Evolutionary conservation across 2,113 vertebrate species (phyloP).

Genomic region (Tachysurus fulvidraco): DNA sequence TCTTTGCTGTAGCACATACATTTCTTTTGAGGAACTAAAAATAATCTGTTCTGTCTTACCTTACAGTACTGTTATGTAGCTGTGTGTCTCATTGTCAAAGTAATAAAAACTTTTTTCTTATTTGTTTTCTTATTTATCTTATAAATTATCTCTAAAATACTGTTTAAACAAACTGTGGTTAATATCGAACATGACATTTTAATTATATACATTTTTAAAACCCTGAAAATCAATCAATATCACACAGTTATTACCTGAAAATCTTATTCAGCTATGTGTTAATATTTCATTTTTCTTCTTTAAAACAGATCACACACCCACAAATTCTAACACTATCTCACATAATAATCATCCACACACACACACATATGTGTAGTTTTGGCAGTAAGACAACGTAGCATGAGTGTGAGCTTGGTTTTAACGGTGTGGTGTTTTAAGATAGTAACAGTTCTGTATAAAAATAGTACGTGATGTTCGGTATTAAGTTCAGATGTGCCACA

Average conservation of each 20-base stretch:
- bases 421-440: slow-evolving; percentile 5
- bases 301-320: slow-evolving; percentile 33
- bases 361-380: background rate
- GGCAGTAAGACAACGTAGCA: background rate
- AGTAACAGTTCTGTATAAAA: slow-evolving; percentile 33
- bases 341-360: background rate
- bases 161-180: background rate
- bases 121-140: too few relatives aligned
- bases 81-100: too few relatives aligned
- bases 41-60: background rate
- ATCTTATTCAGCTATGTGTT: slow-evolving; percentile 43
- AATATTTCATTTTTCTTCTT: slow-evolving; percentile 46
- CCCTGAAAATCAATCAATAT: background rate
- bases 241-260: slow-evolving; percentile 41
- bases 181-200: background rate
- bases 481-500: slow-evolving; percentile 44
- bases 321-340: background rate
- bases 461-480: slow-evolving; percentile 32
- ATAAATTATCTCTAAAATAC: background rate
- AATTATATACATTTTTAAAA: background rate
- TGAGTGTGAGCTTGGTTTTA: slow-evolving; percentile 7
- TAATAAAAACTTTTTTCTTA: too few relatives aligned
- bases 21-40: background rate
- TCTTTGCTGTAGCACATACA: background rate
- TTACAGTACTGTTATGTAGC: background rate